phyloP scores from a whole-genome alignment of 1,140 invertebrate genomes.

The Magallana gigas region DNA sequence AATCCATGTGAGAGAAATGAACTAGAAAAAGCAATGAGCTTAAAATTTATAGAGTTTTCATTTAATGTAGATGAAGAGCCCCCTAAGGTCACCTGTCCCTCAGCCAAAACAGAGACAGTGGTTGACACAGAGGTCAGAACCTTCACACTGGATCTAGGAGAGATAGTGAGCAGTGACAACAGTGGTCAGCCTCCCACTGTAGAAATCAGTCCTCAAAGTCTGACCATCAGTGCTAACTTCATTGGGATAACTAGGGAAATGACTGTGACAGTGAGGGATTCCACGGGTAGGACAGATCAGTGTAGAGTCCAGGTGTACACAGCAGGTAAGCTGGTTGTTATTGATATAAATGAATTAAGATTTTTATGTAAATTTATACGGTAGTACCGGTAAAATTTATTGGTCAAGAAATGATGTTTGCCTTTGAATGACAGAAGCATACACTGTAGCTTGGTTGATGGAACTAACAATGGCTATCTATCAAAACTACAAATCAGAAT shows the following conservation, averaged over 20 bases:
- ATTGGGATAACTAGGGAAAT: background rate
- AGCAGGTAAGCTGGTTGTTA: conserved; percentile 23
- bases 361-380: background rate
- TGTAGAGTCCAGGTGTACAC: conserved; percentile 30
- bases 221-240: background rate
- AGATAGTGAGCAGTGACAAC: background rate
- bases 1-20: too few relatives aligned
- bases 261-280: conserved; percentile 32
- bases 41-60: too few relatives aligned
- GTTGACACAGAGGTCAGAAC: background rate
- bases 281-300: background rate
- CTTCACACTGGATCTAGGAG: background rate
- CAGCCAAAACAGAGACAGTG: conserved; percentile 13
- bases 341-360: background rate
- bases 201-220: background rate
- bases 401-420: background rate
- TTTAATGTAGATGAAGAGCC: conserved; percentile 10
- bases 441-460: too few relatives aligned
- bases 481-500: too few relatives aligned
- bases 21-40: too few relatives aligned
- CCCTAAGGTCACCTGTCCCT: conserved; percentile 44
- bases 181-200: background rate
- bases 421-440: too few relatives aligned
- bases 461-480: too few relatives aligned
- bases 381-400: background rate